phyloP scores from a whole-genome alignment of 2,797 vertebrate genomes.

The Perodicticus potto region DNA sequence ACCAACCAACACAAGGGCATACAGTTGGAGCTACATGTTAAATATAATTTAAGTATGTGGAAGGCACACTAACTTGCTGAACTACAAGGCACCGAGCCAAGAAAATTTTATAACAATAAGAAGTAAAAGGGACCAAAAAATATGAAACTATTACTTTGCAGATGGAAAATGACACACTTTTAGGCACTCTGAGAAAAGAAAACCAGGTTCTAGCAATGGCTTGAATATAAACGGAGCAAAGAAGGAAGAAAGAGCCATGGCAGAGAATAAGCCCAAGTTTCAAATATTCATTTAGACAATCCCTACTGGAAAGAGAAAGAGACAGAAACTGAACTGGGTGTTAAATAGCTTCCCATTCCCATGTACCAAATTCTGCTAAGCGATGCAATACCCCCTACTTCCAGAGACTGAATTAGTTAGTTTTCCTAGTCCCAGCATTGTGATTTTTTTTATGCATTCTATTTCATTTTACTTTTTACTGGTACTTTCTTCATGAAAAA shows the following conservation, averaged over 20 bases:
- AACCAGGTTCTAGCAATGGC: not conserved
- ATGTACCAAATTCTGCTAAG: not conserved
- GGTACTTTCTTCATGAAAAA: slow-evolving; percentile 17
- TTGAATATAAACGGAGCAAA: not conserved
- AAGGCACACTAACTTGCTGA: too few species aligned
- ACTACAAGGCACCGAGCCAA: too few species aligned
- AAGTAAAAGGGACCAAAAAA: not conserved
- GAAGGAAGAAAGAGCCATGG: not conserved
- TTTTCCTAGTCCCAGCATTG: not conserved
- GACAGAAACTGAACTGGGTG: not conserved
- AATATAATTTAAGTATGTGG: not conserved
- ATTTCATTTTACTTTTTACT: slow-evolving; percentile 51
- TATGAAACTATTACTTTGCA: not conserved
- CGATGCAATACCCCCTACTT: not conserved
- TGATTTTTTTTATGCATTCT: not conserved
- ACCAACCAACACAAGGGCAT: not conserved
- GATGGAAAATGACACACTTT: not conserved
- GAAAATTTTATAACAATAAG: not conserved
- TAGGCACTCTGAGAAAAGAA: not conserved
- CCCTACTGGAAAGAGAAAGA: not conserved
- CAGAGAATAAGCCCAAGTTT: not conserved
- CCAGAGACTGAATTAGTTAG: not conserved
- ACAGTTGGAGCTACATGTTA: not conserved
- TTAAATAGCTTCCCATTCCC: not conserved
- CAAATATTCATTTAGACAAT: not conserved